Conservation (phyloP, 1,140 invertebrate species). For the Drosophila yakuba region DNA sequence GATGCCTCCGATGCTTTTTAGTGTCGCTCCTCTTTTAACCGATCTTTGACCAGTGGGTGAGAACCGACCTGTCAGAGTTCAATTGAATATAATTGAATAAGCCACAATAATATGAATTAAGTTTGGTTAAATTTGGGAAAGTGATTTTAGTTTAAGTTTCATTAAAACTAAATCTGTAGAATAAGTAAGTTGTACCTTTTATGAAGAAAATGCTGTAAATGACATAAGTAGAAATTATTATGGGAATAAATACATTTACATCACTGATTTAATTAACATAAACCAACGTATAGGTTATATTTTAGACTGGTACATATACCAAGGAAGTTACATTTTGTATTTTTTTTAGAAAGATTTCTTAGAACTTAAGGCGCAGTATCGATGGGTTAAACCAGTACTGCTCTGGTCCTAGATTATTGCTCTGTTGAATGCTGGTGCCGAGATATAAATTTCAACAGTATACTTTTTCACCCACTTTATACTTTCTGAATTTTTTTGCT, state of each 20-base stretch:
- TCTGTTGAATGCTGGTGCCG: slow-evolving; percentile 41
- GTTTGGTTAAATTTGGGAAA: slow-evolving; percentile 5
- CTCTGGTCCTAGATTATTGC: slow-evolving; percentile 23
- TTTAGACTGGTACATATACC: no score
- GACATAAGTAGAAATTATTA: no score
- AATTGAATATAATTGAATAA: not conserved
- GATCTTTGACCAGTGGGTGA: not conserved
- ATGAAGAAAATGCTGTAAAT: no score
- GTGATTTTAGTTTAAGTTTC: not conserved
- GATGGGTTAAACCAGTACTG: slow-evolving; percentile 12
- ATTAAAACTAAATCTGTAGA: no score
- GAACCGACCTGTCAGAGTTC: not conserved
- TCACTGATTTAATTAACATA: no score
- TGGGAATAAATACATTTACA: no score
- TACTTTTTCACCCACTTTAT: slow-evolving; percentile 39
- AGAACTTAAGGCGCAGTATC: not conserved
- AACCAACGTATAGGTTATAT: no score
- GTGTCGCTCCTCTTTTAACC: slow-evolving; percentile 30
- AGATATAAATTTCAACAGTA: slow-evolving; percentile 62
- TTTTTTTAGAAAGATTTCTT: no score
- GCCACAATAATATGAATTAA: not conserved
- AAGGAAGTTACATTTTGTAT: no score
- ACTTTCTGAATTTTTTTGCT: slow-evolving; percentile 16
- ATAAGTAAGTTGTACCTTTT: no score
- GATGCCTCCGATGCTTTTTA: slow-evolving; percentile 67